Conservation (phyloP, 1,140 invertebrate genomes). For the Drosophila lacteicornis region DNA sequence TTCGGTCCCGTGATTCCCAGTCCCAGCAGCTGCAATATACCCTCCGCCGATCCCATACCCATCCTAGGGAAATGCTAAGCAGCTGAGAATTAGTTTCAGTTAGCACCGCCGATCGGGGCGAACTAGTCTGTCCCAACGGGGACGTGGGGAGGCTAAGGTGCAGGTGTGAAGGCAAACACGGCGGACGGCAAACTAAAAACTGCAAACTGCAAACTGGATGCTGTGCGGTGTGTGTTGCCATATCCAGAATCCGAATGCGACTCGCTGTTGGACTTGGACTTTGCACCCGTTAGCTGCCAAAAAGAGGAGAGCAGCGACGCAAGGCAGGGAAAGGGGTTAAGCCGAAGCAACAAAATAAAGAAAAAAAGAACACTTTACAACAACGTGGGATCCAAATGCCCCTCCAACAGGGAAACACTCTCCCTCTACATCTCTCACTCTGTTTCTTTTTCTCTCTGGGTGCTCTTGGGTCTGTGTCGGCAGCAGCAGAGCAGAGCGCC, state of each 20-base stretch:
- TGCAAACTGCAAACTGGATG: slow-evolving; percentile 52
- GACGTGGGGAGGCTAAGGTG: not conserved
- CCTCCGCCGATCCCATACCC: slow-evolving; percentile 4
- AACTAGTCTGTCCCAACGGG: slow-evolving; percentile 16
- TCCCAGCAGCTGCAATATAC: slow-evolving; percentile 4
- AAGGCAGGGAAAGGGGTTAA: not conserved
- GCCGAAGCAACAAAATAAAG: not conserved
- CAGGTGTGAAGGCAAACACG: slow-evolving; percentile 68
- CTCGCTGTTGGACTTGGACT: slow-evolving; percentile 61
- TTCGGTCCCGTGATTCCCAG: not conserved
- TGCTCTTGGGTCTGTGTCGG: slow-evolving; percentile 13
- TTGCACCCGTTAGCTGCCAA: slow-evolving; percentile 70
- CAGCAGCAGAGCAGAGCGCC: not conserved
- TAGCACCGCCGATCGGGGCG: slow-evolving; percentile 47
- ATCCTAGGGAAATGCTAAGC: slow-evolving; percentile 24
- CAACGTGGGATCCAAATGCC: slow-evolving; percentile 49
- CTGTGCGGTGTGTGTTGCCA: slow-evolving; percentile 19
- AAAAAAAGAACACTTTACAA: slow-evolving; percentile 47
- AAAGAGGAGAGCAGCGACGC: slow-evolving; percentile 33
- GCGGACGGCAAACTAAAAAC: slow-evolving; percentile 24
- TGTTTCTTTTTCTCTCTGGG: not conserved
- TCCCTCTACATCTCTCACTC: slow-evolving; percentile 8
- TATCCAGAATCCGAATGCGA: slow-evolving; percentile 10
- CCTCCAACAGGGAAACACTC: slow-evolving; percentile 26
- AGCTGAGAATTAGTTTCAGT: slow-evolving; percentile 58